A percentile compares a stretch with the other conserved stretches of the same genome.
phyloP scores from a whole-genome alignment of 2,888 invertebrate genomes.

The Temnothorax ravouxi region DNA sequence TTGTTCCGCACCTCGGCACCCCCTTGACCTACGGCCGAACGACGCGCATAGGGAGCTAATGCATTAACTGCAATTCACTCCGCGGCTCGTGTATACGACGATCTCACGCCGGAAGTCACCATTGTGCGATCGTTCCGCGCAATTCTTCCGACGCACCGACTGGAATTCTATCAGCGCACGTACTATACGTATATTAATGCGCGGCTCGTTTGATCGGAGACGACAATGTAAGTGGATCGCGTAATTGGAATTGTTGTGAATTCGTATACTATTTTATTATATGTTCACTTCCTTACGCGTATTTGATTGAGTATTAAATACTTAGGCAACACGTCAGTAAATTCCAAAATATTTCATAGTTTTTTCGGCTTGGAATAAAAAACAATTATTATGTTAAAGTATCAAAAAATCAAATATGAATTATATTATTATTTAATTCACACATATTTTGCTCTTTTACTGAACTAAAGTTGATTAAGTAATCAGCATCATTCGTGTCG shows the following conservation, averaged over 20 bases:
- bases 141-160: slow-evolving; percentile 68
- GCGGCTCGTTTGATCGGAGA: slow-evolving; percentile 47
- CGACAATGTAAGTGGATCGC: slow-evolving; percentile 21
- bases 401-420: background rate
- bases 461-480: slow-evolving; percentile 2
- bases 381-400: background rate
- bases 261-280: slow-evolving; percentile 1
- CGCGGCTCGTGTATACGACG: slow-evolving; percentile 61
- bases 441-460: background rate
- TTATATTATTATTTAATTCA: background rate
- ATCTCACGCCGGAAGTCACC: slow-evolving; percentile 75
- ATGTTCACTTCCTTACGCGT: background rate
- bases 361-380: background rate
- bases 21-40: slow-evolving; percentile 59
- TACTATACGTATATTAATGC: slow-evolving; percentile 35
- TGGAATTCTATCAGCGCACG: slow-evolving; percentile 50
- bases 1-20: slow-evolving; percentile 76
- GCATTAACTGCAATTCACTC: slow-evolving; percentile 80
- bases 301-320: background rate
- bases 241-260: slow-evolving; percentile 33
- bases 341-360: background rate
- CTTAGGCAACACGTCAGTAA: background rate
- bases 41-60: slow-evolving; percentile 70
- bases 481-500: background rate
- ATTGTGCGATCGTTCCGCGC: slow-evolving; percentile 70